Base-by-base conservation (phyloP, 2,888 invertebrate genomes). In the Papilio gigon region DNA sequence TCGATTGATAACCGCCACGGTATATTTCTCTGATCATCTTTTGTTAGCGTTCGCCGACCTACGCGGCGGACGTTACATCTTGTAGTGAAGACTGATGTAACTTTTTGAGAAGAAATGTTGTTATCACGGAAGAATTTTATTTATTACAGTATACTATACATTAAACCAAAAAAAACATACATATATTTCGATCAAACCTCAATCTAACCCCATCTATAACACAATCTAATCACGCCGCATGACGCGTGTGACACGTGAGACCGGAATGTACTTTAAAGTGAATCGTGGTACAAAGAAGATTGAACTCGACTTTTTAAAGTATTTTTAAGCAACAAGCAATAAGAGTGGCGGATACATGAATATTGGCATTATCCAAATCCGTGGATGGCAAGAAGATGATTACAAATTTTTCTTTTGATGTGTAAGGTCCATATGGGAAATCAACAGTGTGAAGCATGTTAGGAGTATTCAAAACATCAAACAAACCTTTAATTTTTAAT, bases 191-290 rank as follows among this genome's bases (percentile, higher is more conserved):
- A 30, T 17, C 53, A 53, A 30, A n/a, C 3, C 53, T n/a, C 17
- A 56, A 56, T 56, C 53, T 50, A 50, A 50, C 27, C 25, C 25
- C 6, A 50, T 27, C 25, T 14, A 27, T 27, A 14, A 50, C n/a
- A 25, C 25, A 50, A 50, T 50, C 50, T 56, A 56, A 56, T 56
- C 53, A 56, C 17, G 9, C 17, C 30, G 14, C 53, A 30, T 56
- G 53, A 56, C 53, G 27, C 8, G 17, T 17, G 3, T 30, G 53
- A 56, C 53, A 9, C n/a, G 53, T 4, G 6, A 27, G 17, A 14
- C 14, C 11, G 12, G 14, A 37, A 37, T 12, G 35, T n/a, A 14
- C 22, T 22, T 47, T 9, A 42, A 42, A 42, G n/a, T n/a, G n/a
- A n/a, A 42, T 42, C 42, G 6, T 17, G 17, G 5, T 1, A 17